phyloP scores from a whole-genome alignment of 2,113 vertebrate genomes.

The Tragelaphus strepsiceros region DNA sequence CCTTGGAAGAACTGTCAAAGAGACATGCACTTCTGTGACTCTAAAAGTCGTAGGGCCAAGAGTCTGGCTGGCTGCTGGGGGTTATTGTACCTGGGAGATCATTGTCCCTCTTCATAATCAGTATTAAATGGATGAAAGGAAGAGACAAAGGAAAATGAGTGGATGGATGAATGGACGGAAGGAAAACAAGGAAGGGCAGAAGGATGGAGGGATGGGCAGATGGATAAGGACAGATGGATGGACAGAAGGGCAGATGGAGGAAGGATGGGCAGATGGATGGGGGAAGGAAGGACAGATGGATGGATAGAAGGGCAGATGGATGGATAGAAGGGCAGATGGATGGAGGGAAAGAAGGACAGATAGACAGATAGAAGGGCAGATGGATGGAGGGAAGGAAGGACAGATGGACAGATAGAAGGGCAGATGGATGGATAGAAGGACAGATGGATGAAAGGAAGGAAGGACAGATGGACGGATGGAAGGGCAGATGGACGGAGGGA shows the following conservation, averaged over 20 bases:
- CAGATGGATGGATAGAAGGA: background rate
- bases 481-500: no score
- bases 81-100: background rate
- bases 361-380: background rate
- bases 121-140: background rate
- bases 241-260: no score
- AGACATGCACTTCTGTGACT: background rate
- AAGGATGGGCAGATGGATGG: no score
- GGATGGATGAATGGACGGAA: background rate
- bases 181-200: background rate
- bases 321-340: background rate
- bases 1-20: background rate
- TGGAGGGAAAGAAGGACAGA: background rate
- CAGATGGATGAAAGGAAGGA: background rate
- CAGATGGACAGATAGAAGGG: background rate
- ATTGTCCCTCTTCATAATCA: background rate
- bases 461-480: background rate
- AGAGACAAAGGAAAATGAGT: background rate
- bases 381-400: fast-evolving
- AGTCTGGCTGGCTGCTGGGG: background rate
- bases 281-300: no score
- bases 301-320: fast-evolving
- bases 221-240: background rate
- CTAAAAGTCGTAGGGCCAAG: background rate
- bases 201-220: background rate